Conservation (phyloP, 2,113 vertebrate species). For the Mastomys natalensis region DNA sequence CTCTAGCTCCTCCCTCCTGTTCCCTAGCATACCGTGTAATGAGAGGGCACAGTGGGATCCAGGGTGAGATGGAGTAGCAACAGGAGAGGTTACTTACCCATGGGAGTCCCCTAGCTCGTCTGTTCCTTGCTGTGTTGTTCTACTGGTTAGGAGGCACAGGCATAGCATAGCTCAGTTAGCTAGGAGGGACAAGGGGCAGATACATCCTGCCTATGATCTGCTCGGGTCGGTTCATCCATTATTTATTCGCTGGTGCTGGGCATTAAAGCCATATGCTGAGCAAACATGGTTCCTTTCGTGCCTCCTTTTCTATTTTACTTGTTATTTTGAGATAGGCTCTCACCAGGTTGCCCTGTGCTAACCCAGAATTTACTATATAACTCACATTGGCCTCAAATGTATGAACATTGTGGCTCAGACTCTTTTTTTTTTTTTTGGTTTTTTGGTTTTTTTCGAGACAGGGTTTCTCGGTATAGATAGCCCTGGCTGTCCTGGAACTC, state of each 20-base stretch:
- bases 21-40: not conserved
- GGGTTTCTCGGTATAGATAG: too few relatives aligned
- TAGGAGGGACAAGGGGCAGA: accelerated
- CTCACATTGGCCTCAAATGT: not conserved
- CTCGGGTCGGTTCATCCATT: not conserved
- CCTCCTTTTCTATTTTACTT: too few relatives aligned
- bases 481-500: too few relatives aligned
- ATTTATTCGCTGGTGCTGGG: not conserved
- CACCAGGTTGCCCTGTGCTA: not conserved
- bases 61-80: not conserved
- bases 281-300: not conserved
- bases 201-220: accelerated
- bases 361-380: not conserved
- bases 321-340: not conserved
- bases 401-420: not conserved
- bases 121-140: not conserved
- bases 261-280: not conserved
- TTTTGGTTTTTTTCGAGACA: too few relatives aligned
- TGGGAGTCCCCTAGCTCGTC: too few relatives aligned
- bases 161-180: not conserved
- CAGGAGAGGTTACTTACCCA: accelerated
- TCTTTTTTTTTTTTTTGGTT: not conserved
- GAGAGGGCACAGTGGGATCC: not conserved
- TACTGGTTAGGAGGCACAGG: not conserved
- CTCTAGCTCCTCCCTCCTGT: not conserved